Evolutionary conservation across 2,888 invertebrate species (phyloP).

Genomic region (Yponomeuta evonymella): DNA sequence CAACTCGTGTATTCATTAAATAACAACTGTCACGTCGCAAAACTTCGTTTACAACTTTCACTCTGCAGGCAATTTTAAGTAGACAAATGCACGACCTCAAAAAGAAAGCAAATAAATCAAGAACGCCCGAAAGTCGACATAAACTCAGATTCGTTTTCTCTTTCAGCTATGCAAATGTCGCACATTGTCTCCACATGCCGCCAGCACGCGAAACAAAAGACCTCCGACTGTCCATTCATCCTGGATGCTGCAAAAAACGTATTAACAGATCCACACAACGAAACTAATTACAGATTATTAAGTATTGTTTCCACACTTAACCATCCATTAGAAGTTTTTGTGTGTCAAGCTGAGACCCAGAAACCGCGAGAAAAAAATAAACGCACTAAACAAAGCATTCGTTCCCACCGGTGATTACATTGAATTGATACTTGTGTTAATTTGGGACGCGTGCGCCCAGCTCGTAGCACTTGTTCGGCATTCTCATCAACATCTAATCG

Average conservation of each 20-base stretch:
- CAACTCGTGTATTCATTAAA: constrained; percentile 26
- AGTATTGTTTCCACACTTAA: no score
- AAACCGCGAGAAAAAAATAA: not conserved
- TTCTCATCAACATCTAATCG: constrained; percentile 46
- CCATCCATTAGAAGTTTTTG: no score
- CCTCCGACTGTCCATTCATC: not conserved
- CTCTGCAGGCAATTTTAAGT: constrained; percentile 45
- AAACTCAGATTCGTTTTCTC: constrained; percentile 50
- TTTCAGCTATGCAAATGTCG: constrained; percentile 44
- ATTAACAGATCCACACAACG: no score
- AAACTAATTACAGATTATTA: no score
- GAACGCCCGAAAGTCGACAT: constrained; percentile 35
- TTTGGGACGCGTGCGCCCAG: not conserved
- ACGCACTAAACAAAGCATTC: no score
- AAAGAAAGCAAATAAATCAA: constrained; percentile 63
- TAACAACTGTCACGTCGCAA: constrained; percentile 42
- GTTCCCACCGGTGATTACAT: no score
- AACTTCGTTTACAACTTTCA: constrained; percentile 55
- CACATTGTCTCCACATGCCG: constrained; percentile 17
- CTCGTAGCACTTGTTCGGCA: constrained; percentile 16
- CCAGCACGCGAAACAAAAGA: no score
- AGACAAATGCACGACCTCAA: constrained; percentile 50
- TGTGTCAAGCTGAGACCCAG: not conserved
- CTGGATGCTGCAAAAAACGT: not conserved
- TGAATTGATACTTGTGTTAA: no score